Conservation (phyloP, 2,888 invertebrate genomes). For the Nebria brevicollis region DNA sequence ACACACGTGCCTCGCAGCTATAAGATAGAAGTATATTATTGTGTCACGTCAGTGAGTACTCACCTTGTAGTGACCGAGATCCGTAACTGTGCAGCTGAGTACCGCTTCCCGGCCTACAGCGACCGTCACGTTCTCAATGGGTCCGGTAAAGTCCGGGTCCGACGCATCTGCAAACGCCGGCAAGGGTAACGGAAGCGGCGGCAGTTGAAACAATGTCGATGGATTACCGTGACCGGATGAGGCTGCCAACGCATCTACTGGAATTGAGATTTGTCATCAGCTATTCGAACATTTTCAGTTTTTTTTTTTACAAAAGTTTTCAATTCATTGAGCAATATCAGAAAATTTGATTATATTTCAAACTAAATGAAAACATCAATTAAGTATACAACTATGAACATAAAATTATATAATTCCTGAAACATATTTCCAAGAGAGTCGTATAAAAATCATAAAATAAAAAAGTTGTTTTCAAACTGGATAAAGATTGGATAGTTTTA, state of each 20-base stretch:
- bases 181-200: constrained; percentile 20
- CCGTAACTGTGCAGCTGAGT: constrained; percentile 77
- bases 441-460: background rate
- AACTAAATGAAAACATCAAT: too few relatives aligned
- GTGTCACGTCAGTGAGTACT: constrained; percentile 49
- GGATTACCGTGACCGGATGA: constrained; percentile 19
- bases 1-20: background rate
- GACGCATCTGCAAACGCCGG: constrained; percentile 58
- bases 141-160: constrained; percentile 75
- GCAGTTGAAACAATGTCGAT: constrained; percentile 41
- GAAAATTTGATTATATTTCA: too few relatives aligned
- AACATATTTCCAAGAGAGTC: background rate
- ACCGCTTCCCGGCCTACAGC: constrained; percentile 79
- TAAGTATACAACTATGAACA: too few relatives aligned
- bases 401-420: too few relatives aligned
- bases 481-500: background rate
- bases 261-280: constrained; percentile 11
- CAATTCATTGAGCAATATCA: too few relatives aligned
- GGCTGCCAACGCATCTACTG: constrained; percentile 38
- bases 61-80: constrained; percentile 81
- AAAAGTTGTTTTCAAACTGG: background rate
- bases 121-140: constrained; percentile 79
- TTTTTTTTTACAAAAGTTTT: too few relatives aligned
- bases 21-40: background rate
- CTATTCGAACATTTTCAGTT: too few relatives aligned